These are phyloP conservation scores for Chelmon rostratus DNA, from an alignment of 2,797 vertebrate species.

Conservation along the genomic window DNA sequence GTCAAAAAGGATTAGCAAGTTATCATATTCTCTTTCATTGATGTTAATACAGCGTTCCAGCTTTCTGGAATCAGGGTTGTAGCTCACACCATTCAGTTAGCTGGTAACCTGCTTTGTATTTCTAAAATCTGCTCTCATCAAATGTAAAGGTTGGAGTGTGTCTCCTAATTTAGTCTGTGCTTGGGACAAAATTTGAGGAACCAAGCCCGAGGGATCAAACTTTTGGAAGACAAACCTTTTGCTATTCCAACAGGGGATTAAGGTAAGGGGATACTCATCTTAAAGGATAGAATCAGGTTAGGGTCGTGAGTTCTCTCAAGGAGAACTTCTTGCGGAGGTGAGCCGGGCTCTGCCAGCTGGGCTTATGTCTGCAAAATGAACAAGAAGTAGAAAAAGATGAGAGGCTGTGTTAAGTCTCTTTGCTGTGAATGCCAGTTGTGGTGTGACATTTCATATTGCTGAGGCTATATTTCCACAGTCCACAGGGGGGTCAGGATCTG, in stretches of 20 bases:
- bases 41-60: no score
- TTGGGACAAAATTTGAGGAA: conserved; percentile 60
- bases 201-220: conserved; percentile 75
- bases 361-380: conserved; percentile 48
- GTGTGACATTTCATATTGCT: conserved; percentile 34
- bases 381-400: conserved; percentile 22
- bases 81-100: background rate
- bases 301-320: conserved; percentile 58
- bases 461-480: conserved; percentile 9
- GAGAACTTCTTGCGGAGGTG: conserved; percentile 71
- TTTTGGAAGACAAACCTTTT: conserved; percentile 76
- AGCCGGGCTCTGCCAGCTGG: conserved; percentile 47
- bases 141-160: conserved; percentile 23
- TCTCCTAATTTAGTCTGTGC: conserved; percentile 58
- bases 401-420: conserved; percentile 24
- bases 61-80: no score
- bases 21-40: no score
- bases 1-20: no score
- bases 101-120: conserved; percentile 3
- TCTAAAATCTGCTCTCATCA: conserved; percentile 26
- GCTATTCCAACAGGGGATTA: conserved; percentile 76
- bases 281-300: conserved; percentile 83
- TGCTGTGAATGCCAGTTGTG: conserved; percentile 36
- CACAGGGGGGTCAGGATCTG: conserved; percentile 3
- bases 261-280: conserved; percentile 72